These are phyloP conservation scores for Oscheius sp. DNA, from an alignment of 2,888 invertebrate species.

Conservation along the genomic window DNA sequence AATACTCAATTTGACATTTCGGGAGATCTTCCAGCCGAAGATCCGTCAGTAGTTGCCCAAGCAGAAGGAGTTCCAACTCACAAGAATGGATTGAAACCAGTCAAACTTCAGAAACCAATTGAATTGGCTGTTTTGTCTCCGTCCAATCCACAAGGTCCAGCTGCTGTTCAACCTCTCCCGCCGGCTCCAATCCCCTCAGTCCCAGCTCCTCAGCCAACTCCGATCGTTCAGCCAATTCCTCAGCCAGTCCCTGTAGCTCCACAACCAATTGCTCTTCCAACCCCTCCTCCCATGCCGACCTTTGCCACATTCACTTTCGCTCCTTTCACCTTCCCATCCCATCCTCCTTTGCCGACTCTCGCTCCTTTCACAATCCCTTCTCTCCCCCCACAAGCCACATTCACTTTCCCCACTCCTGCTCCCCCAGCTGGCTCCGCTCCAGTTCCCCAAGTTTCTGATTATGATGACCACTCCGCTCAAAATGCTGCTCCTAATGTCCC, in stretches of 20 bases:
- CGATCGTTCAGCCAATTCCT: background rate
- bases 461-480: slow-evolving; percentile 23
- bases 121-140: slow-evolving; percentile 11
- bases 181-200: background rate
- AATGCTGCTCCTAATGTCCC: background rate
- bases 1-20: slow-evolving; percentile 29
- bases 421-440: slow-evolving; percentile 13
- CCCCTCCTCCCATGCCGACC: background rate
- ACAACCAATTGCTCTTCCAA: background rate
- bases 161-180: slow-evolving; percentile 9
- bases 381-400: slow-evolving; percentile 39
- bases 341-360: slow-evolving; percentile 30
- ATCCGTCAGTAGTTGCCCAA: slow-evolving; percentile 28
- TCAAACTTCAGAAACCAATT: slow-evolving; percentile 27
- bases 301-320: slow-evolving; percentile 30
- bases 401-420: slow-evolving; percentile 47
- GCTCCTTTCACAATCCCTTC: slow-evolving; percentile 46
- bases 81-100: slow-evolving; percentile 31
- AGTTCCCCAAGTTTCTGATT: slow-evolving; percentile 18
- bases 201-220: background rate
- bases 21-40: slow-evolving; percentile 28
- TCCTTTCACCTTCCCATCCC: slow-evolving; percentile 41
- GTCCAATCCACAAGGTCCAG: slow-evolving; percentile 3
- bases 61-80: slow-evolving; percentile 28
- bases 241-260: background rate